Base-by-base conservation (phyloP, 1,140 invertebrate species). In the Papilio polyxenes region DNA sequence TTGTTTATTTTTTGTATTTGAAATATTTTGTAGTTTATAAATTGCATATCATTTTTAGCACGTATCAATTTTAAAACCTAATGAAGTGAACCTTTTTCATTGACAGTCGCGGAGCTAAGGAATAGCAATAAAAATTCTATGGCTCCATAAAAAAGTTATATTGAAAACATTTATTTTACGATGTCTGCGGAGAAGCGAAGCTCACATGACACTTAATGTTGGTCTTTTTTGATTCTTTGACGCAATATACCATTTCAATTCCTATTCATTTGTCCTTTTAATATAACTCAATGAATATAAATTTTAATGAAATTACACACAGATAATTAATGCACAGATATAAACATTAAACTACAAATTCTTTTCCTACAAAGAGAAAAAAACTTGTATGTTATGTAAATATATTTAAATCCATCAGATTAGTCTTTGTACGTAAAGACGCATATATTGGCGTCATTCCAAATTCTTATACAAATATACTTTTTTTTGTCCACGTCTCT, bases 161-260 rank as follows among this genome's bases (percentile, higher is more conserved):
- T 77, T 77, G 75, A 77, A 77, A 77, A 53, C 75, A 51, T 77
- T 77, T 76, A 76, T 53, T 77, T 77, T 77, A 77, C 75, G 75
- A 53, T 37, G 48, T 49, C 44, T 53, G 10, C 23, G 48, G n/a
- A 53, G 44, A 31, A 53, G 48, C 49, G 44, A 23, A 10, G 49
- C 44, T 74, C 74, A 20, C 40, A 17, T 44, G 10, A 20, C 9
- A 20, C 44, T 49, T 13, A 23, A 72, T 37, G 23, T 11, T 15
- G 17, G 1, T 62, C n/a, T 11, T 7, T 72, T 40, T 20, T 6
- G 3, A 69, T 31, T 4, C 15, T 69, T 40, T 11, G 13, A 65
- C 23, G 4, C 10, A 31, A 40, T 72, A 72, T 72, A 15, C 31
- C 1, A 72, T 40, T 37, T 37, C 65, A 72, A 31, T 31, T 23